phyloP scores from a whole-genome alignment of 2,113 vertebrate species.

The Pluvianellus socialis region DNA sequence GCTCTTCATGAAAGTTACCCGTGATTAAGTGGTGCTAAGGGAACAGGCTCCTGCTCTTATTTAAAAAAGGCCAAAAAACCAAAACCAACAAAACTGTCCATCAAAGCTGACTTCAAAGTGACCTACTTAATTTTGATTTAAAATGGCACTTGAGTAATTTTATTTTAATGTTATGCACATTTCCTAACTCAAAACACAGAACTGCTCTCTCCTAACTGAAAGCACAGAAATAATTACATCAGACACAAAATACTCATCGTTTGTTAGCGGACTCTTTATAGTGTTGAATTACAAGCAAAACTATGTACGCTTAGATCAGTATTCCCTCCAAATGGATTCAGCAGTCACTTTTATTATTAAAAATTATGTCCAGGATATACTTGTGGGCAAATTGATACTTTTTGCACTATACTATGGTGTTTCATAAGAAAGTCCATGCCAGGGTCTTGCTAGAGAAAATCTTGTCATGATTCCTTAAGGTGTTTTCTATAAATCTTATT shows the following conservation, averaged over 20 bases:
- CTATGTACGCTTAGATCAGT: not conserved
- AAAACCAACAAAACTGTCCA: not conserved
- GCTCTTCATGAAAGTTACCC: slow-evolving; percentile 47
- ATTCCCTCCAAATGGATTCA: not conserved
- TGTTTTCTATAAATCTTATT: not conserved
- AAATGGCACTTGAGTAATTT: slow-evolving; percentile 34
- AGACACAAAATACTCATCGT: not conserved
- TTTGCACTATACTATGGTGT: not conserved
- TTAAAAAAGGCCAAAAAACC: not conserved
- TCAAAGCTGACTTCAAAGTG: slow-evolving; percentile 60
- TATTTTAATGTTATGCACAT: slow-evolving; percentile 28
- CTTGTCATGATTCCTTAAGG: not conserved
- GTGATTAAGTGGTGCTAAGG: slow-evolving; percentile 49
- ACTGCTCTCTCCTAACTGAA: not conserved
- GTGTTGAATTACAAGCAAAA: not conserved
- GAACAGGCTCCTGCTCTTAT: slow-evolving; percentile 4
- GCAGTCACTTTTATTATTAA: not conserved
- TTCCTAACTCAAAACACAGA: slow-evolving; percentile 34
- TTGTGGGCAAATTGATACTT: not conserved
- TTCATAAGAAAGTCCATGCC: not conserved
- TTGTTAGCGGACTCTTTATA: not conserved
- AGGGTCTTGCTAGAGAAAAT: not conserved
- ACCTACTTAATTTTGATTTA: slow-evolving; percentile 38
- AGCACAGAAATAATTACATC: not conserved
- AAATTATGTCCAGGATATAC: not conserved